These are phyloP conservation scores for Laterallus jamaicensis DNA, from an alignment of 2,113 vertebrate genomes.

Conservation along the genomic window DNA sequence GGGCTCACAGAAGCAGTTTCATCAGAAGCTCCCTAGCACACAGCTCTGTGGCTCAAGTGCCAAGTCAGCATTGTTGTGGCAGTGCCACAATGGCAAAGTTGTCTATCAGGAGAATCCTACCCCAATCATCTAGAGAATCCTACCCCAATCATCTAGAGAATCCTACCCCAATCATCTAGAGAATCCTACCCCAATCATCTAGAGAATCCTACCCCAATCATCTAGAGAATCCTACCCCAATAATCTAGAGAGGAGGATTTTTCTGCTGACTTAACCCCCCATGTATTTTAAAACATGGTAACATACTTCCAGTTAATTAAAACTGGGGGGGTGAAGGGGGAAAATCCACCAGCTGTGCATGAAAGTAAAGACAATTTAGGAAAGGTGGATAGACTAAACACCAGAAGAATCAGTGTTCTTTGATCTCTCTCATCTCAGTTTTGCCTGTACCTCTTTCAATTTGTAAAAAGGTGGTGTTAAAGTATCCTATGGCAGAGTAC, in stretches of 20 bases:
- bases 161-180: background rate
- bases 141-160: background rate
- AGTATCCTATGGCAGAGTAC: background rate
- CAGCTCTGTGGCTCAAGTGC: background rate
- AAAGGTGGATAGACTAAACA: background rate
- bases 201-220: background rate
- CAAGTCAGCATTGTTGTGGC: background rate
- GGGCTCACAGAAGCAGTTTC: background rate
- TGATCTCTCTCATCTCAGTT: background rate
- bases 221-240: background rate
- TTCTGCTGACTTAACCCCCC: background rate
- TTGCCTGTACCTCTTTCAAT: background rate
- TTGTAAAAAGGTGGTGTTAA: background rate
- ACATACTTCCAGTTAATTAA: background rate
- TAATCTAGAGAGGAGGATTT: background rate
- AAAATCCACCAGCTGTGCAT: background rate
- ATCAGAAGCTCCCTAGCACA: background rate
- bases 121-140: background rate
- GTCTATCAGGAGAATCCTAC: background rate
- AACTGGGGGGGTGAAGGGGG: background rate
- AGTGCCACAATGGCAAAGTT: background rate
- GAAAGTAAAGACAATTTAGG: background rate
- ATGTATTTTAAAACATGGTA: background rate
- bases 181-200: background rate
- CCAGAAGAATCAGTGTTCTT: background rate